phyloP scores from a whole-genome alignment of 2,797 vertebrate species.

The Stomatorhinus walkeri region DNA sequence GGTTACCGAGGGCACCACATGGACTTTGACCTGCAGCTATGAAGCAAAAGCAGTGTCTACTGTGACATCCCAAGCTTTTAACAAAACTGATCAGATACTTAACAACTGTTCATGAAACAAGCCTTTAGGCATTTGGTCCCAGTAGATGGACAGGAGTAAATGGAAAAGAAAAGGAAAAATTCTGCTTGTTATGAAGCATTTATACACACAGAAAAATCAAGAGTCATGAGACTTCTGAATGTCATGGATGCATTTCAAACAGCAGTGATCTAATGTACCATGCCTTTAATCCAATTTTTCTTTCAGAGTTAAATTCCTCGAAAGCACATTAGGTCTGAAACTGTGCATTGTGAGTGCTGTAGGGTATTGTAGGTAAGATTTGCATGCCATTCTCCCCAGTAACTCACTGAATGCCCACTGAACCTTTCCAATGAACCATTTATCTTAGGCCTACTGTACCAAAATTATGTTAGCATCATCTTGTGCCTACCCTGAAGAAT shows the following conservation, averaged over 20 bases:
- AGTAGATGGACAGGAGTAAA: slow-evolving; percentile 1
- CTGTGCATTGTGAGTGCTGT: background rate
- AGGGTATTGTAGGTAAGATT: background rate
- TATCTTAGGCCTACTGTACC: background rate
- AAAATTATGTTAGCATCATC: background rate
- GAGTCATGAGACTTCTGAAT: slow-evolving; percentile 15
- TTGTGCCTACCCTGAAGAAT: background rate
- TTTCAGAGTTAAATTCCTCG: slow-evolving; percentile 35
- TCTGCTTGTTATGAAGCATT: background rate
- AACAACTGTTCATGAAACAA: background rate
- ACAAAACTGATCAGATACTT: background rate
- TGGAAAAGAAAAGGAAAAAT: slow-evolving; percentile 12
- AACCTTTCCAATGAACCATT: background rate
- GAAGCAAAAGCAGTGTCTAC: background rate
- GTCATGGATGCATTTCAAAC: slow-evolving; percentile 26
- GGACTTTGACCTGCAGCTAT: background rate
- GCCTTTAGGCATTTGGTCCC: background rate
- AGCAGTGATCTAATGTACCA: slow-evolving; percentile 30
- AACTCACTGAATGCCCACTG: slow-evolving; percentile 8
- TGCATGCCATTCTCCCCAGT: slow-evolving; percentile 9
- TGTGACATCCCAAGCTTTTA: background rate
- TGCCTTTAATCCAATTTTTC: slow-evolving; percentile 28
- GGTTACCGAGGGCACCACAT: background rate
- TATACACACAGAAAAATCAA: slow-evolving; percentile 21
- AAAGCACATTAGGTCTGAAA: slow-evolving; percentile 28